These are phyloP conservation scores for Aporophyla lueneburgensis DNA, from an alignment of 2,888 invertebrate species.

Conservation along the genomic window DNA sequence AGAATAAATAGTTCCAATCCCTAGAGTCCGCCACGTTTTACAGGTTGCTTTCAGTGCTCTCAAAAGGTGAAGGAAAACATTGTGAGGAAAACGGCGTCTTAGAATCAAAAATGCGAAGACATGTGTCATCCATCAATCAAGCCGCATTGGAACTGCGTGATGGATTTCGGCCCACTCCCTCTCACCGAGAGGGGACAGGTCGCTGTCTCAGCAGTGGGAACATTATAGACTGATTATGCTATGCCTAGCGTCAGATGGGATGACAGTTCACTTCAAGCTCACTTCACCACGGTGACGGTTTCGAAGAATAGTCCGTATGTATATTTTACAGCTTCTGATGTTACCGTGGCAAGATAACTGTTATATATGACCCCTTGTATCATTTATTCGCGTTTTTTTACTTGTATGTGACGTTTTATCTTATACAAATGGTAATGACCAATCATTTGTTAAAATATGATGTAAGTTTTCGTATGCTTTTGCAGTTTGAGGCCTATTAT, in stretches of 20 bases:
- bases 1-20: neutral
- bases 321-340: neutral
- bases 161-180: no score
- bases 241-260: neutral
- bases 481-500: slow-evolving; percentile 2
- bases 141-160: no score
- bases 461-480: slow-evolving; percentile 21
- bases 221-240: no score
- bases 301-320: neutral
- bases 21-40: no score
- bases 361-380: slow-evolving; percentile 20
- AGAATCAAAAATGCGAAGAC: no score
- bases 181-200: no score
- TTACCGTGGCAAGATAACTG: neutral
- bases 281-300: neutral
- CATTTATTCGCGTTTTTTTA: slow-evolving; percentile 26
- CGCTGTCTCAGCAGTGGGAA: no score
- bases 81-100: no score
- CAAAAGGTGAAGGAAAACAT: no score
- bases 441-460: slow-evolving; percentile 26
- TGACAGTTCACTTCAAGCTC: neutral
- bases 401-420: slow-evolving; percentile 12
- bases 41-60: no score
- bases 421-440: slow-evolving; percentile 8
- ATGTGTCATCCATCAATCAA: no score